A percentile compares a stretch with the other conserved stretches of the same genome.
Evolutionary conservation across 2,113 vertebrate species (phyloP).

Genomic region (Entelurus aequoreus): DNA sequence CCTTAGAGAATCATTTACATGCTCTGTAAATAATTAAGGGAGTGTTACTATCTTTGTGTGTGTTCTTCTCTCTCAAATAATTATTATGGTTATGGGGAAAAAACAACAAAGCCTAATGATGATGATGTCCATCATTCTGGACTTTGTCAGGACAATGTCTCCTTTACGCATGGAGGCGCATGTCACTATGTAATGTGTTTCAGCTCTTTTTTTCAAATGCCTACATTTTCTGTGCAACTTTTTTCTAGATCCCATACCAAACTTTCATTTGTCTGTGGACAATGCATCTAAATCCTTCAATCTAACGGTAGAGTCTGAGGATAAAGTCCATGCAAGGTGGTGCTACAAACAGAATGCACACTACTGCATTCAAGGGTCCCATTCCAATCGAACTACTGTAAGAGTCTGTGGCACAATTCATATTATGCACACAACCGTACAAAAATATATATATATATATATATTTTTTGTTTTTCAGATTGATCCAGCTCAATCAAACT

Average conservation of each 20-base stretch:
- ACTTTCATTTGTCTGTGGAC: conserved; percentile 43
- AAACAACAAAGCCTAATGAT: no score
- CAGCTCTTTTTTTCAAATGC: not conserved
- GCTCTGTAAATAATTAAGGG: no score
- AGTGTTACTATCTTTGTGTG: no score
- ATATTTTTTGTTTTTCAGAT: conserved; percentile 50
- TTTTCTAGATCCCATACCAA: conserved; percentile 32
- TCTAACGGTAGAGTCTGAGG: conserved; percentile 22
- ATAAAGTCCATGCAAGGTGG: conserved; percentile 13
- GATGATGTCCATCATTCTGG: no score
- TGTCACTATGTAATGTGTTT: not conserved
- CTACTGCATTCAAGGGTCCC: rapidly evolving
- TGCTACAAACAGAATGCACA: conserved; percentile 5
- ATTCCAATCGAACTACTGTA: not conserved
- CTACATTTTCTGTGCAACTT: not conserved
- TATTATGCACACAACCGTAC: not conserved
- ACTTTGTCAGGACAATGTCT: not conserved
- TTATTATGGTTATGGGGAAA: no score
- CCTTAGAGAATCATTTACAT: no score
- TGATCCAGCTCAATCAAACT: conserved; percentile 29
- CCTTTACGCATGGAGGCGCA: not conserved
- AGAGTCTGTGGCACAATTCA: conserved; percentile 1
- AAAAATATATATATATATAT: not conserved
- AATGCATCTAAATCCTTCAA: conserved; percentile 31
- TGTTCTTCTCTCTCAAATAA: no score